phyloP scores from a whole-genome alignment of 2,797 vertebrate genomes.

The Perodicticus potto region DNA sequence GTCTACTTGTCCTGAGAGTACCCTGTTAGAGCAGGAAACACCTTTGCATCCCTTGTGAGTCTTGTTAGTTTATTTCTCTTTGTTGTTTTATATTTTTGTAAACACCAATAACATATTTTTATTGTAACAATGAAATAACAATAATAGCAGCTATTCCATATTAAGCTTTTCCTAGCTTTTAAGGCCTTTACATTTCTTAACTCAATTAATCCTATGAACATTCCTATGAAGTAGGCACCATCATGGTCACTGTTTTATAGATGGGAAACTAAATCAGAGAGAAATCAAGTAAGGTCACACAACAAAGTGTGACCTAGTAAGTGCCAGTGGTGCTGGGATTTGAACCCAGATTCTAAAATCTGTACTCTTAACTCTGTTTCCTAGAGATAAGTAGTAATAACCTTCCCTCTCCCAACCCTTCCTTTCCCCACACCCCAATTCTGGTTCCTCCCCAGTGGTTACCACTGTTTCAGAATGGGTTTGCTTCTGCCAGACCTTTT shows the following conservation, averaged over 20 bases:
- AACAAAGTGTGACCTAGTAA: too few relatives aligned
- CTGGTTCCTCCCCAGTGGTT: not conserved
- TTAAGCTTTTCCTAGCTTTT: not conserved
- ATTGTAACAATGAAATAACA: not conserved
- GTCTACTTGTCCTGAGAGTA: not conserved
- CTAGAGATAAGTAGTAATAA: not conserved
- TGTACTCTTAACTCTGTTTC: not conserved
- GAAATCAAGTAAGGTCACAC: not conserved
- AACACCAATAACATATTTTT: not conserved
- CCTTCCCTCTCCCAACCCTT: not conserved
- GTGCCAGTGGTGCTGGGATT: not conserved
- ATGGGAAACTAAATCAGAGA: slow-evolving; percentile 6
- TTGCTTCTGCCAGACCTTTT: not conserved
- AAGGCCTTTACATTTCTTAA: not conserved
- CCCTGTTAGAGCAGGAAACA: not conserved
- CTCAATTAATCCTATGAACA: not conserved
- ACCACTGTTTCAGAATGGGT: not conserved
- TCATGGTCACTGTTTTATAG: not conserved
- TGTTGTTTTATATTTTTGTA: not conserved
- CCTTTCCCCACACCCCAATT: not conserved
- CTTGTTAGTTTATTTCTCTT: not conserved
- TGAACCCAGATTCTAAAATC: not conserved
- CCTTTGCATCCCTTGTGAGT: not conserved
- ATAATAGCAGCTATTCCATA: not conserved
- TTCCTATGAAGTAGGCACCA: not conserved